Conservation (phyloP, 2,888 invertebrate species). For the Drosophila recens region DNA sequence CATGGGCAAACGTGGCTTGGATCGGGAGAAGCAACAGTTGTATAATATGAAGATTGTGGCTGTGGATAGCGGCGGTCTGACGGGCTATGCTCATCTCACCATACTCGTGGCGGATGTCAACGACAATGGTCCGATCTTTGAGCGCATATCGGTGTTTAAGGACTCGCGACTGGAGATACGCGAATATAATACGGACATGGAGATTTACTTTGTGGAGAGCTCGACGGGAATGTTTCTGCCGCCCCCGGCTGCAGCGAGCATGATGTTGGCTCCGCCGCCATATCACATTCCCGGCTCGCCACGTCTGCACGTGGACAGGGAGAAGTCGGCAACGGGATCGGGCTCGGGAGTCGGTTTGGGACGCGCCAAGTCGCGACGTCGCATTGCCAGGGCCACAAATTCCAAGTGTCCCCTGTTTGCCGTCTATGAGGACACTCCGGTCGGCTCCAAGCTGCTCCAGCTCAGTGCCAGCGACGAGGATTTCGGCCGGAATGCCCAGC, state of each 20-base stretch:
- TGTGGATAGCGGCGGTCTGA: conserved; percentile 91
- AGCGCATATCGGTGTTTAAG: conserved; percentile 89
- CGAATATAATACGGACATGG: conserved; percentile 87
- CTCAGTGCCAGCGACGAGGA: conserved; percentile 91
- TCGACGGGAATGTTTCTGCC: conserved; percentile 58
- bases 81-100: conserved; percentile 90
- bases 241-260: conserved; percentile 53
- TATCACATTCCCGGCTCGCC: conserved; percentile 84
- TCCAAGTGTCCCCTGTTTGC: conserved; percentile 87
- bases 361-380: conserved; percentile 64
- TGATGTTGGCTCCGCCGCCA: conserved; percentile 71
- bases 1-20: conserved; percentile 86
- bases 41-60: conserved; percentile 91
- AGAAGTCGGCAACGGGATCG: conserved; percentile 17
- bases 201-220: conserved; percentile 85
- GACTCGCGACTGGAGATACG: conserved; percentile 89
- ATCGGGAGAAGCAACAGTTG: conserved; percentile 90
- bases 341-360: conserved; percentile 28
- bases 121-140: conserved; percentile 91
- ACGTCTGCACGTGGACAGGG: conserved; percentile 63
- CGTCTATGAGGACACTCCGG: conserved; percentile 90
- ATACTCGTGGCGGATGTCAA: conserved; percentile 92
- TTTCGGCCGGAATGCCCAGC: conserved; percentile 89
- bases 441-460: conserved; percentile 90
- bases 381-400: conserved; percentile 56